phyloP scores from a whole-genome alignment of 2,113 vertebrate species.

The Opisthocomus hoazin region DNA sequence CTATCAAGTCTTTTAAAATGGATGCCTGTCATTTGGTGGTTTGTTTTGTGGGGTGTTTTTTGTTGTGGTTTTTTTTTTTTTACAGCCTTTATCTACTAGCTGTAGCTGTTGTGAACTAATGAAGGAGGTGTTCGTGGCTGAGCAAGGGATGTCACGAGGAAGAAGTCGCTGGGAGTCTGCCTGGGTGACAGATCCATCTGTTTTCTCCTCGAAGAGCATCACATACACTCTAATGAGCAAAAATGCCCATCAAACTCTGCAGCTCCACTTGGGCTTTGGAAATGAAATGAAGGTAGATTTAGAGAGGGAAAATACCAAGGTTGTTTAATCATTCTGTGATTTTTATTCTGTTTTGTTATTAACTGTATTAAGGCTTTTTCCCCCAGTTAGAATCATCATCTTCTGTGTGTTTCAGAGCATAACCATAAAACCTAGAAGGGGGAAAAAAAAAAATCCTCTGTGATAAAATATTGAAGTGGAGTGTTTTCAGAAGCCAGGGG shows the following conservation, averaged over 20 bases:
- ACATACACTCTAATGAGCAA: conserved; percentile 55
- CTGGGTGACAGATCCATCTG: conserved; percentile 1
- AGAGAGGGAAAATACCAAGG: background rate
- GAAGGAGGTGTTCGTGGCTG: background rate
- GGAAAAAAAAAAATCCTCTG: background rate
- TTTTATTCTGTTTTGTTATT: background rate
- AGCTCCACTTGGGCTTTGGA: conserved; percentile 14
- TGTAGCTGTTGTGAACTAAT: background rate
- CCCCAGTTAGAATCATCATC: background rate
- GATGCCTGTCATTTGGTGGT: background rate
- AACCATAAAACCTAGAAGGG: conserved; percentile 21
- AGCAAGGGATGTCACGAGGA: background rate
- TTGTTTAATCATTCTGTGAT: background rate
- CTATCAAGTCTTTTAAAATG: background rate
- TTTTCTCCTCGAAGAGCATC: conserved; percentile 20
- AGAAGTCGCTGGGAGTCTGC: background rate
- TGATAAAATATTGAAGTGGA: conserved; percentile 72
- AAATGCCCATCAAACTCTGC: conserved; percentile 50
- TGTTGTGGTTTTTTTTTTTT: background rate
- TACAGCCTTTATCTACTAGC: background rate
- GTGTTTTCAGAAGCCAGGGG: conserved; percentile 53
- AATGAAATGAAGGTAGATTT: conserved; percentile 21
- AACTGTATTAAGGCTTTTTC: conserved; percentile 11
- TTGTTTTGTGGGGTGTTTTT: background rate
- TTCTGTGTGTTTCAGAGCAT: conserved; percentile 32